These are phyloP conservation scores for Mesorhabditis belari DNA, from an alignment of 2,888 invertebrate species.

Conservation along the genomic window DNA sequence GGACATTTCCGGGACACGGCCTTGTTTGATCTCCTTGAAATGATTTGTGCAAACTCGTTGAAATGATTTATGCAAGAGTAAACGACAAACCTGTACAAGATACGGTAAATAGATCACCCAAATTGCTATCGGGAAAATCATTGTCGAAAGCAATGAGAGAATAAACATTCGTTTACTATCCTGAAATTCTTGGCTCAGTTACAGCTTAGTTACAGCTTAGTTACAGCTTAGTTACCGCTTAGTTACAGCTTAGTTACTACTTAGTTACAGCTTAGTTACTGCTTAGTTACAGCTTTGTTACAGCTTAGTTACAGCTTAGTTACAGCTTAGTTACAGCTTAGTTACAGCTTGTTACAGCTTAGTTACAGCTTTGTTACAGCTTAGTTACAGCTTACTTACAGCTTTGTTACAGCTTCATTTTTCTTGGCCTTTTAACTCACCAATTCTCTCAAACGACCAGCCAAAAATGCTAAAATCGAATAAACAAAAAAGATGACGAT, in stretches of 20 bases:
- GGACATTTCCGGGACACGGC: conserved; percentile 11
- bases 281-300: too few species aligned
- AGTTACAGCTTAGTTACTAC: too few species aligned
- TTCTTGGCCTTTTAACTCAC: conserved; percentile 10
- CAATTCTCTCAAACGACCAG: conserved; percentile 23
- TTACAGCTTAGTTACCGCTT: too few species aligned
- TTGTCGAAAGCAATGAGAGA: conserved; percentile 38
- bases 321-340: too few species aligned
- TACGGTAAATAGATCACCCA: conserved; percentile 48
- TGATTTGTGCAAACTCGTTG: conserved; percentile 12
- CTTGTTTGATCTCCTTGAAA: not conserved
- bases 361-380: too few species aligned
- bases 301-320: too few species aligned
- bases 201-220: not conserved
- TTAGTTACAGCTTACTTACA: too few species aligned
- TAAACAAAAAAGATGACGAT: conserved; percentile 22
- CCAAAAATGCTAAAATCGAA: conserved; percentile 21
- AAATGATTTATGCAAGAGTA: conserved; percentile 49
- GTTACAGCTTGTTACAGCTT: too few species aligned
- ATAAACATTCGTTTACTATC: conserved; percentile 26
- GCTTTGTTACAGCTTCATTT: too few species aligned
- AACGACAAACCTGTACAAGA: not conserved
- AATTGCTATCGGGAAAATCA: conserved; percentile 43
- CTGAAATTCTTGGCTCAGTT: conserved; percentile 11
- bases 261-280: too few species aligned